These are phyloP conservation scores for Oryzias sinensis DNA, from an alignment of 2,797 vertebrate genomes.

Conservation along the genomic window DNA sequence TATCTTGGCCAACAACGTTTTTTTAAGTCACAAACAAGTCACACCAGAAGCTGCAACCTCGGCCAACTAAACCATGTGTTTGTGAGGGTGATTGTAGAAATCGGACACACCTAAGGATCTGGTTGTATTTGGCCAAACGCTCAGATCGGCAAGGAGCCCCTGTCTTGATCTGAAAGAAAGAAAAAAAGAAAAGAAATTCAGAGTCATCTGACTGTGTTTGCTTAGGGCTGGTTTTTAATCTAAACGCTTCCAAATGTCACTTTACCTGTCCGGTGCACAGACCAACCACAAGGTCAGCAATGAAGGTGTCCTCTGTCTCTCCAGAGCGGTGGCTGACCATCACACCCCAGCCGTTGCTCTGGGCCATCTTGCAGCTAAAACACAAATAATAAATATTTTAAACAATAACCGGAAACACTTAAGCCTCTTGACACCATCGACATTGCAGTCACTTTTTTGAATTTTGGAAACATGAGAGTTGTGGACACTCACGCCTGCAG, in stretches of 20 bases:
- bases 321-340: conserved; percentile 99
- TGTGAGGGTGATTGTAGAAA: background rate
- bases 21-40: too few relatives aligned
- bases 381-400: background rate
- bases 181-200: background rate
- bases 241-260: background rate
- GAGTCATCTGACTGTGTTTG: background rate
- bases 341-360: conserved; percentile 96
- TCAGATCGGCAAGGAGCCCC: conserved; percentile 97
- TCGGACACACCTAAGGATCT: conserved; percentile 90
- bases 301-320: conserved; percentile 98
- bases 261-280: conserved; percentile 97
- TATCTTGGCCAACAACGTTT: too few relatives aligned
- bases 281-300: conserved; percentile 97
- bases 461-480: conserved; percentile 7
- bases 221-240: too few relatives aligned
- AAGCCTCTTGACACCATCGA: background rate
- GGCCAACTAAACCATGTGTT: background rate
- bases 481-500: conserved; percentile 89
- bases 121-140: conserved; percentile 98
- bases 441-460: background rate
- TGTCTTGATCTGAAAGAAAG: conserved; percentile 89
- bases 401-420: background rate
- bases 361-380: conserved; percentile 93
- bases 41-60: too few relatives aligned